Conservation (phyloP, 2,113 vertebrate species). For the Sinocyclocheilus rhinocerous region DNA sequence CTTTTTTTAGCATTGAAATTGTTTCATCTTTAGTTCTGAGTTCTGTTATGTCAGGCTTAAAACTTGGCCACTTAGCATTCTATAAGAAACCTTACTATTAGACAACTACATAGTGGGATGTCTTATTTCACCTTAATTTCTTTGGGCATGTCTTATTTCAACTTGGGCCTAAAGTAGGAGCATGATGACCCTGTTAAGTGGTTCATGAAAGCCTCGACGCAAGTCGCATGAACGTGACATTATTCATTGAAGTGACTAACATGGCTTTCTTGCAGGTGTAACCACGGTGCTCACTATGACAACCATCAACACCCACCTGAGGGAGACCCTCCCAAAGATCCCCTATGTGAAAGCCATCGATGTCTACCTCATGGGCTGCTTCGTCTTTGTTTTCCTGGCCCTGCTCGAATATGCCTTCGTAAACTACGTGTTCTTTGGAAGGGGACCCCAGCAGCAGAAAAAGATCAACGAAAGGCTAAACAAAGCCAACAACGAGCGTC, state of each 20-base stretch:
- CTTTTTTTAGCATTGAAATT: too few species aligned
- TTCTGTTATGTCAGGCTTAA: background rate
- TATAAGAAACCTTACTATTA: background rate
- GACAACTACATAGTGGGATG: background rate
- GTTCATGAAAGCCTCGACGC: background rate
- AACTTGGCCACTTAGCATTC: background rate
- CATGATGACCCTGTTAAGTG: background rate
- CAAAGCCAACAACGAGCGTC: slow-evolving; percentile 89
- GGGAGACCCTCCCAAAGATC: slow-evolving; percentile 98
- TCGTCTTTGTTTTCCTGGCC: slow-evolving; percentile 98
- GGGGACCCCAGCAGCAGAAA: slow-evolving; percentile 95
- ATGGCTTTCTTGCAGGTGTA: slow-evolving; percentile 81
- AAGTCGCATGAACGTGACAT: background rate
- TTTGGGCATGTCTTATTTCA: background rate
- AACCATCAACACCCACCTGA: slow-evolving; percentile 64
- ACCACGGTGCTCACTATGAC: slow-evolving; percentile 99
- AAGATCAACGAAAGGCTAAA: slow-evolving; percentile 86
- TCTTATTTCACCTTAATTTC: background rate
- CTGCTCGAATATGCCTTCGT: slow-evolving; percentile 99
- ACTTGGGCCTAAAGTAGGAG: background rate
- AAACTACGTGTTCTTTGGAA: slow-evolving; percentile 98
- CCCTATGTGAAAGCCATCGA: slow-evolving; percentile 99
- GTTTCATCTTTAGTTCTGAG: background rate
- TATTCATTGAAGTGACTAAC: background rate
- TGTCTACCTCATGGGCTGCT: slow-evolving; percentile 99